phyloP scores from a whole-genome alignment of 2,113 vertebrate genomes.

The Pelobates fuscus region DNA sequence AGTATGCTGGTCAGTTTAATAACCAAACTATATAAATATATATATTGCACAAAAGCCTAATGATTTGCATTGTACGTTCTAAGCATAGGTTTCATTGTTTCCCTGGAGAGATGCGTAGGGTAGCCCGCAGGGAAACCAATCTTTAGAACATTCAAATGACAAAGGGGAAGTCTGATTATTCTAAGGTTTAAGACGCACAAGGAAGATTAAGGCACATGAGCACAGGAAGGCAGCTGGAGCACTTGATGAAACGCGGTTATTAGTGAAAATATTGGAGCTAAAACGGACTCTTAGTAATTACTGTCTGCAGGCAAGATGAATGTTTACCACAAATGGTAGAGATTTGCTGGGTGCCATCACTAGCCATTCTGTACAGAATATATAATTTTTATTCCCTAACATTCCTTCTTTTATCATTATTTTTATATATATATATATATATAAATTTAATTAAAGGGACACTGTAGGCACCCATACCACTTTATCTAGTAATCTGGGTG shows the following conservation, averaged over 20 bases:
- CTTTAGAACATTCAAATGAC: constrained; percentile 36
- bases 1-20: too few species aligned
- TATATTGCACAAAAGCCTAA: too few species aligned
- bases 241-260: constrained; percentile 40
- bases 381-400: neutral
- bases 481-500: too few species aligned
- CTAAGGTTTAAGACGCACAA: constrained; percentile 24
- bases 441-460: too few species aligned
- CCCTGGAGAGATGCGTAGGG: neutral
- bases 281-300: constrained; percentile 38
- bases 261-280: constrained; percentile 36
- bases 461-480: too few species aligned
- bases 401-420: neutral
- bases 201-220: constrained; percentile 37
- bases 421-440: too few species aligned
- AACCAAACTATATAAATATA: too few species aligned
- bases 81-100: neutral
- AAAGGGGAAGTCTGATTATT: constrained; percentile 36
- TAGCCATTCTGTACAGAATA: neutral
- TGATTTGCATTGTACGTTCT: neutral
- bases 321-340: constrained; percentile 16
- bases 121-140: constrained; percentile 11
- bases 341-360: constrained; percentile 24
- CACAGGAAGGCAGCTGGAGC: constrained; percentile 32
- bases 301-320: constrained; percentile 44